A percentile compares a stretch with the other conserved stretches of the same genome.
These are phyloP conservation scores for Trematocara unimaculatum DNA, from an alignment of 2,113 vertebrate genomes.

Conservation along the genomic window DNA sequence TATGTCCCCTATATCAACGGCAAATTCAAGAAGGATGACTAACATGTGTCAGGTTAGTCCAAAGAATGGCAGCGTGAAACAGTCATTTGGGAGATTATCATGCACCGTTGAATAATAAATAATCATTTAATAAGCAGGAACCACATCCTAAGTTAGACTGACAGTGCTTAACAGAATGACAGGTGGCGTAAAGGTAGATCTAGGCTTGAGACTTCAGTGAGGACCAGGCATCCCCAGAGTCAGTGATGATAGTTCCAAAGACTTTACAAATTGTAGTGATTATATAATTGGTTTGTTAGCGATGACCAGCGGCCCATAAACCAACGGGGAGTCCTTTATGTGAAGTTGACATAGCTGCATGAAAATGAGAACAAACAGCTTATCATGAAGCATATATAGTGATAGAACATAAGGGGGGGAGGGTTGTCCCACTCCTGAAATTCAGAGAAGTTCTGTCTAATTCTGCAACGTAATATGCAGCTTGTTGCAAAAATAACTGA, in stretches of 20 bases:
- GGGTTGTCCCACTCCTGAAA: background rate
- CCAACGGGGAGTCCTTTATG: background rate
- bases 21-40: slow-evolving; percentile 84
- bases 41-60: slow-evolving; percentile 30
- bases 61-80: background rate
- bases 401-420: background rate
- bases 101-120: background rate
- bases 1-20: slow-evolving; percentile 87
- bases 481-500: background rate
- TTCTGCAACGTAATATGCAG: background rate
- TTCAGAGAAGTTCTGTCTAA: background rate
- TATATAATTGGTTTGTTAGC: background rate
- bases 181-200: background rate
- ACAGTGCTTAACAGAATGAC: background rate
- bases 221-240: background rate
- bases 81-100: background rate
- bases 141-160: background rate
- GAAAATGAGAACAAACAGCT: background rate
- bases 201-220: background rate
- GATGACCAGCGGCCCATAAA: background rate
- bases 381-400: background rate
- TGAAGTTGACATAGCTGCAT: background rate
- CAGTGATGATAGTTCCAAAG: background rate
- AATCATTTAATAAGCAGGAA: background rate
- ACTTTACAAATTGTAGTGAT: background rate